Conservation (phyloP, 2,888 invertebrate species). For the Anarsia innoxiella region DNA sequence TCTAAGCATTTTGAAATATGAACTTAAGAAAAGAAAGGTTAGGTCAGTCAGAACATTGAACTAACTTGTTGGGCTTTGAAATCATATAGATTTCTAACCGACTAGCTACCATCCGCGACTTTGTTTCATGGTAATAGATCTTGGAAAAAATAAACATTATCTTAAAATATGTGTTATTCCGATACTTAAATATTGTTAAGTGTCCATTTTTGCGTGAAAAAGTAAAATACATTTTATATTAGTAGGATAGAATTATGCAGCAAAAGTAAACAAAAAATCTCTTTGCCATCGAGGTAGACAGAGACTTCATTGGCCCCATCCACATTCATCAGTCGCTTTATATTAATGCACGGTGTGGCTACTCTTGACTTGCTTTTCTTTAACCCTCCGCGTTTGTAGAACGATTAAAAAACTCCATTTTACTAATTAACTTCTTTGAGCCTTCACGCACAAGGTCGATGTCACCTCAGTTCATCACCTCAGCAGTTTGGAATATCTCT, state of each 20-base stretch:
- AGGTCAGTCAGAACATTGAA: conserved; percentile 3
- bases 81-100: background rate
- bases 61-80: conserved; percentile 2
- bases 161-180: background rate
- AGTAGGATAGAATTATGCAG: too few species aligned
- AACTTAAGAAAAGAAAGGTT: background rate
- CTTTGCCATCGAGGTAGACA: too few species aligned
- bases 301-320: too few species aligned
- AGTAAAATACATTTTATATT: background rate
- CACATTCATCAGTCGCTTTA: too few species aligned
- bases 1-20: background rate
- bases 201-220: background rate
- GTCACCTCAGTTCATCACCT: background rate
- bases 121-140: background rate
- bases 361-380: background rate
- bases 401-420: too few species aligned
- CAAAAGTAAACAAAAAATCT: too few species aligned
- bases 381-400: too few species aligned
- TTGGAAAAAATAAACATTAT: background rate
- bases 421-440: too few species aligned
- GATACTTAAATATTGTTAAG: background rate
- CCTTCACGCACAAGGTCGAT: background rate
- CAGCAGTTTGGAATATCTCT: background rate
- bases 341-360: too few species aligned
- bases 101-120: too few species aligned